Base-by-base conservation (phyloP, 2,797 vertebrate species). In the Chromis chromis region DNA sequence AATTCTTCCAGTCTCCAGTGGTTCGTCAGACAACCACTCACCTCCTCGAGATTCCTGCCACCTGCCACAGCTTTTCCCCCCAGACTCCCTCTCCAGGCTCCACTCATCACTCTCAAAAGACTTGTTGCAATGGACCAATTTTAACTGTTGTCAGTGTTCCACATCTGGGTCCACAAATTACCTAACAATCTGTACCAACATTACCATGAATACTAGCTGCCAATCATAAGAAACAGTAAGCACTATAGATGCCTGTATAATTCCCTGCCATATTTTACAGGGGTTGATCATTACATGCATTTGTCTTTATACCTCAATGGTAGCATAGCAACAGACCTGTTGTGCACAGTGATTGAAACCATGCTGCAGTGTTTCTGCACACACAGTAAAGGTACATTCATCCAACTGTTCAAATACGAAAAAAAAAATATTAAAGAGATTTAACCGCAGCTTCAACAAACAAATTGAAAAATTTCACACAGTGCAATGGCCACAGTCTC, bases 291-390 rank as follows among this genome's bases (percentile, higher is more conserved):
- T 53, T 54, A 11, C 8, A 31, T 76, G 42, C 17, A 56, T 59
- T 44, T 24, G 19, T 64, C 44, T 64, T 54, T 19, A 36, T 55
- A 14, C 50, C 27, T 42, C 25, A 4, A 3, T 0, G 42, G 68
- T 65, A 75, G 21, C 59, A 27, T 70, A 73, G 74, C 64, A 70
- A 48, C 59, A 69, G 25, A 27, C 49, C n/a, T 10, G 46, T 46
- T 74, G 55, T 28, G 52, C 49, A 22, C 48, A 50, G 48, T 5
- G 48, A 21, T 24, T 50, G 42, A 4, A 46, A 7, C 17, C 17
- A 13, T 17, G 22, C 8, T 17, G 27, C 50, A 62, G 44, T 50
- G 28, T 56, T 28, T 39, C 13, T 63, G 56, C 49, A 66, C 1
- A 52, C 28, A 36, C n/a, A 57, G 40, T 56, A 13, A 1, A 25